phyloP scores from a whole-genome alignment of 2,888 invertebrate genomes.

The Hylaea fasciaria region DNA sequence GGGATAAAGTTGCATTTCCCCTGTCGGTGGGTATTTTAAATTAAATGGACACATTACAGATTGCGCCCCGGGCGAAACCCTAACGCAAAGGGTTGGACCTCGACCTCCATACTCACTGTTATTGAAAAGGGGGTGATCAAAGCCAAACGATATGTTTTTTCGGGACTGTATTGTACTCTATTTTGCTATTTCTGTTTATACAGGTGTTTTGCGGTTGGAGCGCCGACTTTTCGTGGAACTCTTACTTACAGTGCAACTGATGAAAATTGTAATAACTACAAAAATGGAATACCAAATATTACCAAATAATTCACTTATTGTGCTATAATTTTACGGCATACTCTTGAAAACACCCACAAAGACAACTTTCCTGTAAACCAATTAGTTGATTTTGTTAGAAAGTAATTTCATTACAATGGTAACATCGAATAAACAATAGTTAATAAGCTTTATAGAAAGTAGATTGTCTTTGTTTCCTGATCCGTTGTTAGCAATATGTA shows the following conservation, averaged over 20 bases:
- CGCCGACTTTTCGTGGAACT: neutral
- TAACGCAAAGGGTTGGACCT: constrained; percentile 61
- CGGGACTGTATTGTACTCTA: constrained; percentile 59
- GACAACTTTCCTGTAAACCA: neutral
- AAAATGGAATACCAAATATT: neutral
- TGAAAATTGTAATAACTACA: neutral
- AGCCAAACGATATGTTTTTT: constrained; percentile 75
- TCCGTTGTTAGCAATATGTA: too few relatives aligned
- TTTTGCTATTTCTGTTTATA: constrained; percentile 68
- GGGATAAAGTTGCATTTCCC: constrained; percentile 54
- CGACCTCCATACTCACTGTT: constrained; percentile 64
- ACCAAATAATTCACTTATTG: too few relatives aligned
- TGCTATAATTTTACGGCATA: too few relatives aligned
- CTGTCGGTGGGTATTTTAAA: constrained; percentile 59
- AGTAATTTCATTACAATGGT: too few relatives aligned
- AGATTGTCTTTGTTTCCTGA: too few relatives aligned
- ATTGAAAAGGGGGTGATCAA: constrained; percentile 83
- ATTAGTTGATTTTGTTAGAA: constrained; percentile 1
- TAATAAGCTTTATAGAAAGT: too few relatives aligned
- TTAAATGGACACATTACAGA: constrained; percentile 76
- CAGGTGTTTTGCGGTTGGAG: constrained; percentile 55
- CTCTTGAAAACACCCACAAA: too few relatives aligned
- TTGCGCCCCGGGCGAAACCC: constrained; percentile 61
- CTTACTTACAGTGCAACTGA: neutral
- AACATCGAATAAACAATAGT: too few relatives aligned